Evolutionary conservation across 2,888 invertebrate species (phyloP).

Genomic region (Glaucopsyche alexis): DNA sequence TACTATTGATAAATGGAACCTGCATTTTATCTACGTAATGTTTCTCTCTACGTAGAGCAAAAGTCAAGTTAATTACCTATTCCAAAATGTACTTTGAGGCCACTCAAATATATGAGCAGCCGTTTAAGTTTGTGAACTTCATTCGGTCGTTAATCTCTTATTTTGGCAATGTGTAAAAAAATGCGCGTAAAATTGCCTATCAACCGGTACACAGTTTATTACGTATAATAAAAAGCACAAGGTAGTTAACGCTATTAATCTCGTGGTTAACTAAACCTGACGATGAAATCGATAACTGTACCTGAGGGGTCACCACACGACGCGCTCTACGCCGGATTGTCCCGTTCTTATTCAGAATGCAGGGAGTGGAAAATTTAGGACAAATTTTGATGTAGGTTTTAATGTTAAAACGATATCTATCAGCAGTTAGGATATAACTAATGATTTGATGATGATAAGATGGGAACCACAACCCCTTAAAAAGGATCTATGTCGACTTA

Average conservation of each 20-base stretch:
- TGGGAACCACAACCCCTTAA: no score
- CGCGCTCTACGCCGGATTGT: background rate
- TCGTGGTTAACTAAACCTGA: conserved; percentile 25
- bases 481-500: no score
- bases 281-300: conserved; percentile 27
- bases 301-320: background rate
- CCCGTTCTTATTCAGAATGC: background rate
- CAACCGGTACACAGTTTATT: background rate
- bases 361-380: background rate
- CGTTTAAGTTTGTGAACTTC: no score
- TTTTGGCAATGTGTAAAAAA: background rate
- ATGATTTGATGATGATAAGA: no score
- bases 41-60: background rate
- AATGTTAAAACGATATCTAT: no score
- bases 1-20: no score
- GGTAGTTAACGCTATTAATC: conserved; percentile 25
- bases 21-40: no score
- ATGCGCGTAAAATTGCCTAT: background rate
- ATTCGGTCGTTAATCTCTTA: no score
- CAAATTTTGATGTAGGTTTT: no score
- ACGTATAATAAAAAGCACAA: background rate
- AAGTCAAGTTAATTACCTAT: background rate
- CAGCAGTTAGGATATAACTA: no score
- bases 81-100: background rate
- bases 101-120: no score